Evolutionary conservation across 2,888 invertebrate genomes (phyloP).

Genomic region (Lasioglossum oenotherae): DNA sequence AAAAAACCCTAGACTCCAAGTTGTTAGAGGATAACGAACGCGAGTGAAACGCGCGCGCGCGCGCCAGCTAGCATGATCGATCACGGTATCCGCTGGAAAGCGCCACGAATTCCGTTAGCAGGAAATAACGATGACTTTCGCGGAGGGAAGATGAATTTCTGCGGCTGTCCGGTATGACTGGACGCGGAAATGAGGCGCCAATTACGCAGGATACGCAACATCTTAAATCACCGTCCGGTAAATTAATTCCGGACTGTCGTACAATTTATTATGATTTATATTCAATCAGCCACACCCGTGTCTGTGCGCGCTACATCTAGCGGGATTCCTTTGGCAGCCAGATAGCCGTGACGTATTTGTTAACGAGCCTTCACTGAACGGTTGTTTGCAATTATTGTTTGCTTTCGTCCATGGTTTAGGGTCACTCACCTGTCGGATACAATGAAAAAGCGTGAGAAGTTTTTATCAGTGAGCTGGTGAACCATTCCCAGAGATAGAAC

Average conservation of each 20-base stretch:
- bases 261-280: slow-evolving; percentile 67
- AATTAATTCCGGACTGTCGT: slow-evolving; percentile 62
- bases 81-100: slow-evolving; percentile 29
- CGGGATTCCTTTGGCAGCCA: slow-evolving; percentile 18
- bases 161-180: slow-evolving; percentile 29
- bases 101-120: slow-evolving; percentile 48
- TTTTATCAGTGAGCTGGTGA: background rate
- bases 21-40: slow-evolving; percentile 35
- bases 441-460: background rate
- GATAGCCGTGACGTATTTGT: background rate
- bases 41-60: background rate
- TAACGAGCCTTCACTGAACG: slow-evolving; percentile 14
- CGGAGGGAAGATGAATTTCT: slow-evolving; percentile 51
- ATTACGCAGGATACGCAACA: slow-evolving; percentile 54
- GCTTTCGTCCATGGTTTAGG: background rate
- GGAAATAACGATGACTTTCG: slow-evolving; percentile 41
- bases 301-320: slow-evolving; percentile 20
- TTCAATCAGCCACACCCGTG: slow-evolving; percentile 57
- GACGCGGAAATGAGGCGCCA: slow-evolving; percentile 64
- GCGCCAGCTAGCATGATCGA: slow-evolving; percentile 34
- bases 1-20: background rate
- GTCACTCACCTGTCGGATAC: background rate
- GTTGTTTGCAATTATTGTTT: slow-evolving; percentile 3
- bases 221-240: slow-evolving; percentile 62
- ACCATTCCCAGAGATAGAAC: background rate